phyloP scores from a whole-genome alignment of 2,113 vertebrate genomes.

The Bagarius yarrelli region DNA sequence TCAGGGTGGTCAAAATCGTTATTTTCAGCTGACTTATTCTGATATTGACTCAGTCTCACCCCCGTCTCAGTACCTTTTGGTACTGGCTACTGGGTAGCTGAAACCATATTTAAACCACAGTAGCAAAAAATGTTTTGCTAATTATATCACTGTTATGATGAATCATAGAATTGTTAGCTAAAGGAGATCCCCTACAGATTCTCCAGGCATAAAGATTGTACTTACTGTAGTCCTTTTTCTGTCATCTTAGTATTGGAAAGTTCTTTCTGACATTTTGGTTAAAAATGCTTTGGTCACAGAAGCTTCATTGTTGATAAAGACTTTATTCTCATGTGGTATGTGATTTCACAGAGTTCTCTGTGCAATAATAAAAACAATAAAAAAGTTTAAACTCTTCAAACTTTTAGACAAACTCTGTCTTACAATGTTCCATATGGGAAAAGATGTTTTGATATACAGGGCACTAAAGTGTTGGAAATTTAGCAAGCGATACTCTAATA shows the following conservation, averaged over 20 bases:
- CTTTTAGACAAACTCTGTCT: not conserved
- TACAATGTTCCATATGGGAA: not conserved
- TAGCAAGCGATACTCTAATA: not conserved
- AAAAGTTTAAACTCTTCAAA: not conserved
- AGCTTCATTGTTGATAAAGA: not conserved
- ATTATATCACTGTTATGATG: not conserved
- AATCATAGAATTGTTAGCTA: not conserved
- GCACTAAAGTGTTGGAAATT: not conserved
- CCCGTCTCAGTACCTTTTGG: conserved; percentile 9
- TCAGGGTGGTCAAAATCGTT: not conserved
- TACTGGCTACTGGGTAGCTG: not conserved
- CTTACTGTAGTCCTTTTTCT: not conserved
- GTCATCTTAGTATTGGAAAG: not conserved
- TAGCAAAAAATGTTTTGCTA: not conserved
- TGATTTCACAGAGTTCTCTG: not conserved
- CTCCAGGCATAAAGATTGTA: not conserved
- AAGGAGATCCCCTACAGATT: not conserved
- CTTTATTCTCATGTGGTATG: not conserved
- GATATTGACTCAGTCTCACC: conserved; percentile 31
- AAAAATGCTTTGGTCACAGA: not conserved
- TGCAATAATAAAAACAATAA: conserved; percentile 3
- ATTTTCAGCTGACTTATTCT: conserved; percentile 22
- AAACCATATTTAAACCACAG: not conserved
- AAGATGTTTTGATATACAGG: not conserved
- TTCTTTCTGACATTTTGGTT: not conserved